Conservation (phyloP, 2,888 invertebrate species). For the Cantharis flavilabris region DNA sequence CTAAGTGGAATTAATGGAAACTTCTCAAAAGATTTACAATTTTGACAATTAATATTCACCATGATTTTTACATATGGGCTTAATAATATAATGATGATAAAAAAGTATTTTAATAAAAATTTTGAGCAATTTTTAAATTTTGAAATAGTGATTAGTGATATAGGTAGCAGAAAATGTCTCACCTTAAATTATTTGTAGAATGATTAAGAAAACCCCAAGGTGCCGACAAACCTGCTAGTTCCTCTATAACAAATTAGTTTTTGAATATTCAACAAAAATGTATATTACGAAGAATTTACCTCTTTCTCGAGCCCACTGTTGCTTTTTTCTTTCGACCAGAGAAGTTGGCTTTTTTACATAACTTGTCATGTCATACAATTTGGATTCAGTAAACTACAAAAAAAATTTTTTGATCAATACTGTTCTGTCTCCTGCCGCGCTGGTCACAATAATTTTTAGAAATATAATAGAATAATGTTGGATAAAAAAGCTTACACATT, state of each 20-base stretch:
- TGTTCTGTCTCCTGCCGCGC: not conserved
- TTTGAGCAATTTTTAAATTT: not conserved
- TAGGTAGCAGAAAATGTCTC: slow-evolving; percentile 12
- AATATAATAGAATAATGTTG: not conserved
- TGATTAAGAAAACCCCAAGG: slow-evolving; percentile 65
- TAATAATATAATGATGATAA: not conserved
- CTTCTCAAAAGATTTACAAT: slow-evolving; percentile 18
- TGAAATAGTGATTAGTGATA: not conserved
- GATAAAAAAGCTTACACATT: not conserved
- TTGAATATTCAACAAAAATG: not conserved
- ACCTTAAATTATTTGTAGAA: slow-evolving; percentile 14
- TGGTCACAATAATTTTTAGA: not conserved
- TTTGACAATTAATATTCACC: slow-evolving; percentile 17
- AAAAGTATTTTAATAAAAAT: not conserved
- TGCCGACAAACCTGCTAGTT: slow-evolving; percentile 76
- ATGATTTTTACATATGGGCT: slow-evolving; percentile 1
- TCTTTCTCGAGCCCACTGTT: slow-evolving; percentile 92
- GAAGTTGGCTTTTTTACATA: slow-evolving; percentile 55
- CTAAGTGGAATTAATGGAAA: slow-evolving; percentile 23
- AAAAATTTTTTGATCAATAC: not conserved
- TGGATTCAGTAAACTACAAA: not conserved
- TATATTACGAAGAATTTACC: slow-evolving; percentile 62
- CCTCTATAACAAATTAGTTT: slow-evolving; percentile 64
- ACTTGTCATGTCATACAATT: slow-evolving; percentile 43
- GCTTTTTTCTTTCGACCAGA: slow-evolving; percentile 84